A percentile compares a stretch with the other conserved stretches of the same genome.
Conservation (phyloP, 1,140 invertebrate species). For the Leptinotarsa defecta region DNA sequence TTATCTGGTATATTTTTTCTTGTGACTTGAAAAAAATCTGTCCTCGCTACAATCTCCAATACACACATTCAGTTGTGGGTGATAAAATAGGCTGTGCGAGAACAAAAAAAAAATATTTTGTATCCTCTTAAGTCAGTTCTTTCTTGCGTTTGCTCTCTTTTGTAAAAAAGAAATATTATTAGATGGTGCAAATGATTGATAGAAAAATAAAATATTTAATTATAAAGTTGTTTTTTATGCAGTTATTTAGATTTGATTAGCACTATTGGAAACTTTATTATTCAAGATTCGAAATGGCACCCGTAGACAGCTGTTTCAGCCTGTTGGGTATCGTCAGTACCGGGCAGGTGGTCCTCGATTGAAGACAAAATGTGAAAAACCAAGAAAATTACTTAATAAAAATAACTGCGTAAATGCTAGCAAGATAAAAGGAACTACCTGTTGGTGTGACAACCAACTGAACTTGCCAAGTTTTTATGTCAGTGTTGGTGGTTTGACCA, state of each 20-base stretch:
- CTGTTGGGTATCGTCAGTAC: too few relatives aligned
- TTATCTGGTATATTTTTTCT: slow-evolving; percentile 15
- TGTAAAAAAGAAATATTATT: slow-evolving; percentile 26
- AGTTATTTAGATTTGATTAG: neutral
- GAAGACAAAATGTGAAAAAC: too few relatives aligned
- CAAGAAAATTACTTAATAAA: too few relatives aligned
- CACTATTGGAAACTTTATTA: too few relatives aligned
- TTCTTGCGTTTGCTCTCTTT: slow-evolving; percentile 25
- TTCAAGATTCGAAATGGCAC: too few relatives aligned
- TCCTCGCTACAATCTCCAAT: slow-evolving; percentile 27
- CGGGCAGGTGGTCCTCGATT: too few relatives aligned
- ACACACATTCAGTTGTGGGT: slow-evolving; percentile 24
- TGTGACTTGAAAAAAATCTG: slow-evolving; percentile 13
- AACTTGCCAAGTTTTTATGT: too few relatives aligned
- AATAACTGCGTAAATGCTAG: too few relatives aligned
- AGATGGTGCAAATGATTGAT: slow-evolving; percentile 23
- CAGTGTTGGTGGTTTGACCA: too few relatives aligned
- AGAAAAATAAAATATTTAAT: slow-evolving; percentile 23
- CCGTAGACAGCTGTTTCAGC: too few relatives aligned
- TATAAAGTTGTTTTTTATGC: slow-evolving; percentile 6
- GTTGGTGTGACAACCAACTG: too few relatives aligned
- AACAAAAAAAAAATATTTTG: slow-evolving; percentile 27
- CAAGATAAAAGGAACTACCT: too few relatives aligned
- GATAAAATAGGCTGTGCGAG: slow-evolving; percentile 28
- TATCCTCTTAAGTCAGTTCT: slow-evolving; percentile 14